Conservation (phyloP, 64 coral and sea anemone genomes). For the Astreopora myriophthalma region DNA sequence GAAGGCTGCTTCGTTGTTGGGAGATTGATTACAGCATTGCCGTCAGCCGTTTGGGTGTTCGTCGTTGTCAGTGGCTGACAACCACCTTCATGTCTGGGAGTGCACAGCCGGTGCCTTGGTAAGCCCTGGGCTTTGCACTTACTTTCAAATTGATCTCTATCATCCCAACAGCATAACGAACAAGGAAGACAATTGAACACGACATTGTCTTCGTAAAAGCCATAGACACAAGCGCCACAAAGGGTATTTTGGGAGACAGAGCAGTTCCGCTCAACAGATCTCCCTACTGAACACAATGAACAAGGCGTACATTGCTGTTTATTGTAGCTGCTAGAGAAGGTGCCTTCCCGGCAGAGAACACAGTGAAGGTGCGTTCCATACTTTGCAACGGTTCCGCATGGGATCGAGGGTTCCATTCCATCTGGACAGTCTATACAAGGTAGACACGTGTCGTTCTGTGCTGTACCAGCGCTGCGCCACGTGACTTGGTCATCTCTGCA, state of each 20-base stretch:
- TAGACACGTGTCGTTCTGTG: background rate
- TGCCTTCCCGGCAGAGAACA: background rate
- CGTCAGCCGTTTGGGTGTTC: background rate
- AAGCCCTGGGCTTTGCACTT: slow-evolving; percentile 2
- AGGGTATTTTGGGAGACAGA: background rate
- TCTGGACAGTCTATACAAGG: background rate
- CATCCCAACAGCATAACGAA: slow-evolving; percentile 8
- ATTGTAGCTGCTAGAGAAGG: background rate
- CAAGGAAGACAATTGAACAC: background rate
- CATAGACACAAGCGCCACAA: background rate
- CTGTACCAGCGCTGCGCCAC: background rate
- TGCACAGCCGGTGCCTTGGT: background rate
- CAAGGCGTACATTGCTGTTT: background rate
- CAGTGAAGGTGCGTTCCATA: slow-evolving; percentile 27
- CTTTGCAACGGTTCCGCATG: background rate
- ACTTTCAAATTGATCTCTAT: background rate
- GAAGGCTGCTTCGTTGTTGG: background rate
- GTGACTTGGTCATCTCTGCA: background rate
- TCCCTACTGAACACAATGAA: background rate
- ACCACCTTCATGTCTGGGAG: background rate
- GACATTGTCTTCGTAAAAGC: background rate
- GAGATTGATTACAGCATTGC: no score
- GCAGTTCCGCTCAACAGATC: background rate
- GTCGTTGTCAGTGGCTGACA: background rate
- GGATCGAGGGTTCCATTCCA: slow-evolving; percentile 16